A percentile compares a stretch with the other conserved stretches of the same genome.
Conservation (phyloP, 2,797 vertebrate genomes). For the Melopsittacus undulatus region DNA sequence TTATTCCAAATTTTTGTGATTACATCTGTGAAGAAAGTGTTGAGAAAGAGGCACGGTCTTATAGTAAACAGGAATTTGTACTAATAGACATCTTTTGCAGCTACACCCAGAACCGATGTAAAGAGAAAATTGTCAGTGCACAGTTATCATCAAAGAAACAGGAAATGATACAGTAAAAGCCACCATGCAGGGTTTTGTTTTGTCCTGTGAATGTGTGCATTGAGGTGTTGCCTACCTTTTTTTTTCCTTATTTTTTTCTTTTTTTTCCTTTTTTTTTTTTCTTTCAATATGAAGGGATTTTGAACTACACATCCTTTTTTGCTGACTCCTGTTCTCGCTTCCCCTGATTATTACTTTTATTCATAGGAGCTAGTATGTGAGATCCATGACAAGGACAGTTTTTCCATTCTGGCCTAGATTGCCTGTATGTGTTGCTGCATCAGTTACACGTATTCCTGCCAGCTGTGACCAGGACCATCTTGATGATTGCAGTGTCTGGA, state of each 20-base stretch:
- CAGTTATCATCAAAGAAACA: background rate
- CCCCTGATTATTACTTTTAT: background rate
- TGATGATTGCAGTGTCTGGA: background rate
- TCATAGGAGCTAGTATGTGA: background rate
- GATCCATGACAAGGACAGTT: background rate
- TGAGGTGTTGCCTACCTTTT: background rate
- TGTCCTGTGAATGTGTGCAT: background rate
- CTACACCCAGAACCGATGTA: background rate
- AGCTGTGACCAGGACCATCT: background rate
- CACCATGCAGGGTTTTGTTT: rapidly evolving
- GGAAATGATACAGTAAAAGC: background rate
- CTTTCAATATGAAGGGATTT: background rate
- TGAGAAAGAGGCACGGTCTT: background rate
- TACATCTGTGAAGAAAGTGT: background rate
- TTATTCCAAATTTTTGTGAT: background rate
- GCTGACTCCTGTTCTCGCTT: background rate
- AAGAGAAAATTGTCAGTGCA: background rate
- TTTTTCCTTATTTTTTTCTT: background rate
- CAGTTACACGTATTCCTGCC: background rate
- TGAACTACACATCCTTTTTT: background rate
- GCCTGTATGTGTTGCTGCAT: background rate
- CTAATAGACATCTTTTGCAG: background rate
- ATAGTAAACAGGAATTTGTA: background rate
- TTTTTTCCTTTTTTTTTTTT: background rate
- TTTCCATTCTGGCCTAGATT: background rate